A percentile compares a stretch with the other conserved stretches of the same genome.
Evolutionary conservation across 2,113 vertebrate genomes (phyloP).

Genomic region (Psephotus haematonotus): DNA sequence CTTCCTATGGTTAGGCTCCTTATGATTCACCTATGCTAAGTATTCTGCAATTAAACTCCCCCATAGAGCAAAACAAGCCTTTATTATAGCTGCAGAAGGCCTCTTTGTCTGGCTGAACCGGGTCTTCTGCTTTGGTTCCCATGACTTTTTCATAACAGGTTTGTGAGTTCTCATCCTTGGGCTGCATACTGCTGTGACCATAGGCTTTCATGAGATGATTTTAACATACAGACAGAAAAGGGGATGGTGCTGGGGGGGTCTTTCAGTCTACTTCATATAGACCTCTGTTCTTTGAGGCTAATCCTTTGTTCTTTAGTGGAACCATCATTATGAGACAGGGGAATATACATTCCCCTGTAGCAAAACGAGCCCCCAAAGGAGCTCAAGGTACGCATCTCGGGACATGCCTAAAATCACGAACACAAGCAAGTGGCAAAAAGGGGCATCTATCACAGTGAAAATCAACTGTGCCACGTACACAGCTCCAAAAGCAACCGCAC

Average conservation of each 20-base stretch:
- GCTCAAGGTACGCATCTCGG: accelerated
- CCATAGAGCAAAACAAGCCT: constrained; percentile 50
- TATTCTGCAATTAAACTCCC: constrained; percentile 64
- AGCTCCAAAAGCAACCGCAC: not conserved
- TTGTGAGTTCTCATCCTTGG: not conserved
- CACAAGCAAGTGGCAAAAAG: not conserved
- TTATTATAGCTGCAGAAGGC: constrained; percentile 47
- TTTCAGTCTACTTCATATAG: not conserved
- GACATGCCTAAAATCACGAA: not conserved
- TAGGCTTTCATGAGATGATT: not conserved
- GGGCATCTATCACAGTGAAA: not conserved
- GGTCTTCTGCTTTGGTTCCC: constrained; percentile 62
- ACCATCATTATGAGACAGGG: not conserved
- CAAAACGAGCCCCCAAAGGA: not conserved
- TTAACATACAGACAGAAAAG: not conserved
- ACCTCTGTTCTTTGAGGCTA: not conserved
- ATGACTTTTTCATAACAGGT: constrained; percentile 5
- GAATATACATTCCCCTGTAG: not conserved
- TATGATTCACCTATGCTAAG: constrained; percentile 64
- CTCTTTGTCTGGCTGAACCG: constrained; percentile 52
- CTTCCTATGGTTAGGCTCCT: constrained; percentile 62
- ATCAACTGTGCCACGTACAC: not conserved
- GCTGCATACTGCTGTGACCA: not conserved
- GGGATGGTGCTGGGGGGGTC: not conserved
- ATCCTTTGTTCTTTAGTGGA: not conserved